Base-by-base conservation (phyloP, 2,888 invertebrate species). In the Synergus umbraculus region DNA sequence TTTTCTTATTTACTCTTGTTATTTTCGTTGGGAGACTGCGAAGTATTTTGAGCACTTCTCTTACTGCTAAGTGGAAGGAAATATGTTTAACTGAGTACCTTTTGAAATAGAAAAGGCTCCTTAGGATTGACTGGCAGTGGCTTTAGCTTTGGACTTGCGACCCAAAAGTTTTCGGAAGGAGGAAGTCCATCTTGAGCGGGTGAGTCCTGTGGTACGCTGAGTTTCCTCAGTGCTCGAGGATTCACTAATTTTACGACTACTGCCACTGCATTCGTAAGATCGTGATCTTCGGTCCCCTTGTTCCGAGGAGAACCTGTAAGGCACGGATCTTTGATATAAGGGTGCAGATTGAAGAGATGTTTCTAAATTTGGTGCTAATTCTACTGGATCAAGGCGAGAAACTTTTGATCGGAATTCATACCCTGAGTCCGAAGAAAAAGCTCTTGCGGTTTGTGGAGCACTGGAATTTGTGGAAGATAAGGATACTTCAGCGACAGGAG, bases 121-220 rank as follows among this genome's bases (percentile, higher is more conserved):
- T 83, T 83, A 86, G 60, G 86, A 81, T 80, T 86, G 82, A 37
- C 85, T 84, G 64, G 87, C 79, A 80, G 86, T 83, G 79, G 85
- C 54, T 84, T 91, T 90, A 69, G 87, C 83, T 85, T 88, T 91
- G 69, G 89, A 87, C 78, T 89, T 90, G 60, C 91, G 90, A 18
- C 91, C 89, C 18, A 92, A 88, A 12, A 95, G 91, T 86, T 94
- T 94, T 69, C 94, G 92, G 89, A 95, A 94, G 5, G 94, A 94
- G 0, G 94, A 93, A 22, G 94, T 94, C 95, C 95, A 95, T 85
- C 93, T 93, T 69, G 94, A 94, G 18, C 94, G 92, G 12, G 92
- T 93, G 79, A 94, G 89, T 86, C 92, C 92, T 44, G 29, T 66
- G 37, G 58, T 79, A 79, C n/a, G 58, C 29, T 64, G 82, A 76